phyloP scores from a whole-genome alignment of 2,113 vertebrate genomes.

The Platichthys flesus region DNA sequence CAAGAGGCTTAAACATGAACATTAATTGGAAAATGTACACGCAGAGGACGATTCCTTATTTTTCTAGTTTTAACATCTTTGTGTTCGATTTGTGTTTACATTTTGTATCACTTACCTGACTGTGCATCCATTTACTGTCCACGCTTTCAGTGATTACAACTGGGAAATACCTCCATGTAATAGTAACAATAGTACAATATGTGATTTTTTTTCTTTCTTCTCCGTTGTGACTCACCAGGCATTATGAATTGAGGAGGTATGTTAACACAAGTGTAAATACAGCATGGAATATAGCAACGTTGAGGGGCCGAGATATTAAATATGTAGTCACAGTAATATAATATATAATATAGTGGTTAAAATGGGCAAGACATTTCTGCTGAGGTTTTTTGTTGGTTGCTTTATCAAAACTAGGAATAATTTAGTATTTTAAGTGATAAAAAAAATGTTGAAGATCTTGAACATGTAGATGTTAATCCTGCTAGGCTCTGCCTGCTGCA shows the following conservation, averaged over 20 bases:
- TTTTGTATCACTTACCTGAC: neutral
- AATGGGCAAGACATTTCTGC: neutral
- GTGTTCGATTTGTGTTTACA: neutral
- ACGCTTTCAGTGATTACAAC: no score
- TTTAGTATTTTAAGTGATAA: neutral
- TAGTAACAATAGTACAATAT: neutral
- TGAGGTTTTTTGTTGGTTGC: neutral
- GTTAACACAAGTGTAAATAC: neutral
- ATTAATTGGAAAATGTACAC: neutral
- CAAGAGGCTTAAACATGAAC: constrained; percentile 3
- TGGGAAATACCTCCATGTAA: neutral
- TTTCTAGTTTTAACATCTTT: neutral
- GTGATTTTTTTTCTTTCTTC: neutral
- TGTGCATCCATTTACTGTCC: neutral
- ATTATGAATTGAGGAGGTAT: neutral
- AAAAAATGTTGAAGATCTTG: neutral
- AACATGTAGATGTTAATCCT: no score
- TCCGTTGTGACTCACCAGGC: constrained; percentile 5
- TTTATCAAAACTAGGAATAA: neutral
- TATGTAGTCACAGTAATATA: neutral
- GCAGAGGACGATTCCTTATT: neutral
- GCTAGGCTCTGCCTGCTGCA: no score
- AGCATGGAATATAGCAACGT: neutral
- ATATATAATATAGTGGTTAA: neutral
- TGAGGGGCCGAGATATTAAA: neutral